phyloP scores from a whole-genome alignment of 2,888 invertebrate genomes.

The Salticus scenicus region DNA sequence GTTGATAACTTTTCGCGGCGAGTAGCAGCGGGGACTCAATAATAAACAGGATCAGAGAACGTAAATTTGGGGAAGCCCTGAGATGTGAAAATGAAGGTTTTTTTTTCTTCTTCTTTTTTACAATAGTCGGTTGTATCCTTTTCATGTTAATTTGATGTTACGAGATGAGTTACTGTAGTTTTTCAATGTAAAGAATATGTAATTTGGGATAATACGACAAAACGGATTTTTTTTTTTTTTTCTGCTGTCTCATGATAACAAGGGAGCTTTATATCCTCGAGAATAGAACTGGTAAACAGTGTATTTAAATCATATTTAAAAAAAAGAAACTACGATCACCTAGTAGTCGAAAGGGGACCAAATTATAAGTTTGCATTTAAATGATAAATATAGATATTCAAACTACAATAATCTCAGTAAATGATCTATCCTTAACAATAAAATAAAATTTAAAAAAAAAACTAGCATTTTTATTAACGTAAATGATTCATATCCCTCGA shows the following conservation, averaged over 20 bases:
- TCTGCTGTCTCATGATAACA: too few relatives aligned
- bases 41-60: neutral
- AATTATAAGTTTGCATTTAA: too few relatives aligned
- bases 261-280: neutral
- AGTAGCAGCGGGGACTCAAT: conserved; percentile 22
- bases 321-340: too few relatives aligned
- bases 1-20: conserved; percentile 42
- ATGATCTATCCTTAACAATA: too few relatives aligned
- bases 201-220: neutral
- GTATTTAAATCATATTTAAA: too few relatives aligned
- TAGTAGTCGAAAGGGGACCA: too few relatives aligned
- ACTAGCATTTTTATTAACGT: too few relatives aligned
- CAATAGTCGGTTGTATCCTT: neutral
- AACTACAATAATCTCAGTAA: too few relatives aligned
- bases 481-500: too few relatives aligned
- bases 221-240: neutral
- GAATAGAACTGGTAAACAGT: neutral
- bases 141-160: neutral
- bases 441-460: too few relatives aligned
- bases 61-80: conserved; percentile 6
- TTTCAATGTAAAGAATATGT: neutral
- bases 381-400: too few relatives aligned
- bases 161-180: neutral
- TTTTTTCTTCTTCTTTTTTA: too few relatives aligned
- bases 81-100: conserved; percentile 17